Conservation (phyloP, 2,113 vertebrate species). For the Brachyistius frenatus region DNA sequence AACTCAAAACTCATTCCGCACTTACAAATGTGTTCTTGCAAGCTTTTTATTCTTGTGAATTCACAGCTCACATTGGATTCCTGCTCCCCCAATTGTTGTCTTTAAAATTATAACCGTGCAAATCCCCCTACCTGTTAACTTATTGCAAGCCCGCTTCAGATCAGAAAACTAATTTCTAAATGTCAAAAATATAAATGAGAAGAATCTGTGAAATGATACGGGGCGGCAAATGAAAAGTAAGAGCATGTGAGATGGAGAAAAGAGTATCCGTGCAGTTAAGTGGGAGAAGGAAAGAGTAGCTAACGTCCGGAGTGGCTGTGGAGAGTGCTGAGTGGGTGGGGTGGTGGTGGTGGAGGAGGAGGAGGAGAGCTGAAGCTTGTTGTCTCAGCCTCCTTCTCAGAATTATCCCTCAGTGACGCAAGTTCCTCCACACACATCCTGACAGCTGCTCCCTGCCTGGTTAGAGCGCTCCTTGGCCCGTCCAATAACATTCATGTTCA, state of each 20-base stretch:
- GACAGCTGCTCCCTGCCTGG: conserved; percentile 84
- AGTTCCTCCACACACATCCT: conserved; percentile 83
- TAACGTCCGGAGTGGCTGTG: conserved; percentile 68
- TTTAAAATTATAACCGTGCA: not conserved
- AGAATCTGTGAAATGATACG: conserved; percentile 28
- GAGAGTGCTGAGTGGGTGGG: conserved; percentile 73
- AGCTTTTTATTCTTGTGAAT: not conserved
- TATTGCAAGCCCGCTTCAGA: not conserved
- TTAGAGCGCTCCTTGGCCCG: conserved; percentile 71
- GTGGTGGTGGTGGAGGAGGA: conserved; percentile 62
- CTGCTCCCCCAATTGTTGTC: not conserved
- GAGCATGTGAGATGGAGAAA: conserved; percentile 23
- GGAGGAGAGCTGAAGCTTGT: conserved; percentile 73
- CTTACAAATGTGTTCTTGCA: not conserved
- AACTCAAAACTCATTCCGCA: not conserved
- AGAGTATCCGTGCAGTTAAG: conserved; percentile 44
- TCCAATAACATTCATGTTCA: conserved; percentile 78
- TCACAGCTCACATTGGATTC: not conserved
- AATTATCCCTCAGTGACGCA: conserved; percentile 84
- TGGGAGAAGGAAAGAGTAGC: conserved; percentile 63
- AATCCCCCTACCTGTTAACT: conserved; percentile 8
- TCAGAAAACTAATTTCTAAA: not conserved
- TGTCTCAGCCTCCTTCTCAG: conserved; percentile 77
- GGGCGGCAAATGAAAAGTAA: conserved; percentile 40
- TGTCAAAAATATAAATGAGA: conserved; percentile 15